Evolutionary conservation across 2,888 invertebrate species (phyloP), one percentile per base, ranked within the genome.

Genomic region (Steinernema carpocapsae): DNA sequence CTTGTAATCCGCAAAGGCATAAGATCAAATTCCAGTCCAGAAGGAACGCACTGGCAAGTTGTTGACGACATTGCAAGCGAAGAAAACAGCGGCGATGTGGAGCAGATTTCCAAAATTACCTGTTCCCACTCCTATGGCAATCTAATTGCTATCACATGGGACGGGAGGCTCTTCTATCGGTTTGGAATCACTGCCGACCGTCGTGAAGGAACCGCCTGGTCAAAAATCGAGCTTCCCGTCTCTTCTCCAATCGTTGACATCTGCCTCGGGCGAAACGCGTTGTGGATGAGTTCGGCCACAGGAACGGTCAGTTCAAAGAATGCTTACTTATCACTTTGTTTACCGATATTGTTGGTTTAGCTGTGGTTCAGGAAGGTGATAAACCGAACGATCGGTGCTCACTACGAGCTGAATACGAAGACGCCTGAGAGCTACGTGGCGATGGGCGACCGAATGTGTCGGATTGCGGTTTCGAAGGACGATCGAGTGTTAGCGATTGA

Each of bases 21-120:
- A 4, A 29, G 64, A 17, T 64, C 64, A 3, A 64, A 64, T 37
- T 64, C 64, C 17, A 64, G 64, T 32, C 64, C 64, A 29, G 64
- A 64, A 64, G 64, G 64, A 29, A 64, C 64, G 6, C 64, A 64
- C 19, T 64, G 64, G 64, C 32, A 32, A 6, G 64, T 64, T 29
- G 64, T 64, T 64, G 64, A 64, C 64, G 37, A 64, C 37, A 64
- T 64, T 17, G 29, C 64, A 29, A 64, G 64, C 64, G 64, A 64
- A 64, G 64, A 64, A 29, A 37, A 37, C 64, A 64, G 19, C 64
- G 64, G 64, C 64, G 64, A 64, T n/a, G 37, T 64, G 4, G 64
- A 64, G 32, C 64, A 64, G 19, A 64, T 64, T 32, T 64, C 64
- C 29, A 64, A 64, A 64, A 64, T 64, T 29, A 64, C 64, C 14